phyloP scores from a whole-genome alignment of 2,113 vertebrate genomes.

The Amazona guildingii region DNA sequence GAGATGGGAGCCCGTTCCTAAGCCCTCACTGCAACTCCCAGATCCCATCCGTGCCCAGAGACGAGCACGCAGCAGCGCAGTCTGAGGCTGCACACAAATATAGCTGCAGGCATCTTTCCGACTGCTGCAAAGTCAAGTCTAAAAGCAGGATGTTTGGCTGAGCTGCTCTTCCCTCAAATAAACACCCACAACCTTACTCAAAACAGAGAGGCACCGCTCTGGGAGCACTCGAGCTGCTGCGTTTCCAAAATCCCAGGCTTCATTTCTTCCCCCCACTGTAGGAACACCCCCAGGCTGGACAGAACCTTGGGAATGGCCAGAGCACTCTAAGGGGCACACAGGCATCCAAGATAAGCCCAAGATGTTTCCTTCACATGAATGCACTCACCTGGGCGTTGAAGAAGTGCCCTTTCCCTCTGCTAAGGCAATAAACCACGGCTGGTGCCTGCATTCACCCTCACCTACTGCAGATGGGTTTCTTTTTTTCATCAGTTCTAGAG shows the following conservation, averaged over 20 bases:
- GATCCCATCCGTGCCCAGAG: not conserved
- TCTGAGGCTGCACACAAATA: constrained; percentile 46
- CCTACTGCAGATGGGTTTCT: not conserved
- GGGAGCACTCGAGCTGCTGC: constrained; percentile 77
- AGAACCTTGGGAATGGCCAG: constrained; percentile 31
- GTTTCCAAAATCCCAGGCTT: constrained; percentile 80
- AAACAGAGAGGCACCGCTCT: constrained; percentile 75
- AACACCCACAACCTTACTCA: constrained; percentile 88
- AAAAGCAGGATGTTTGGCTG: constrained; percentile 92
- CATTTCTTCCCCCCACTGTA: constrained; percentile 54
- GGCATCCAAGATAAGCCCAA: not conserved
- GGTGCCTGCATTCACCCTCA: not conserved
- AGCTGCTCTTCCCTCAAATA: constrained; percentile 90
- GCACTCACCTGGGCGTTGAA: not conserved
- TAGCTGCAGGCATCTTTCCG: constrained; percentile 53
- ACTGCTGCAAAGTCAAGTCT: constrained; percentile 72
- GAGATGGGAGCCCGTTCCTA: rapidly evolving
- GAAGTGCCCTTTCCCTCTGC: not conserved
- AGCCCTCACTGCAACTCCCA: not conserved
- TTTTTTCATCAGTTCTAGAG: not conserved
- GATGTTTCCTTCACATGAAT: not conserved
- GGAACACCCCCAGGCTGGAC: constrained; percentile 55
- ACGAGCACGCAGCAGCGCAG: not conserved
- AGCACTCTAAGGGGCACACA: not conserved
- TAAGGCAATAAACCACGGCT: not conserved